Percentiles rank a stretch among this genome's conserved stretches.
These are phyloP conservation scores for Drosophila pseudoananassae DNA, from an alignment of 1,140 invertebrate species.

Conservation along the genomic window DNA sequence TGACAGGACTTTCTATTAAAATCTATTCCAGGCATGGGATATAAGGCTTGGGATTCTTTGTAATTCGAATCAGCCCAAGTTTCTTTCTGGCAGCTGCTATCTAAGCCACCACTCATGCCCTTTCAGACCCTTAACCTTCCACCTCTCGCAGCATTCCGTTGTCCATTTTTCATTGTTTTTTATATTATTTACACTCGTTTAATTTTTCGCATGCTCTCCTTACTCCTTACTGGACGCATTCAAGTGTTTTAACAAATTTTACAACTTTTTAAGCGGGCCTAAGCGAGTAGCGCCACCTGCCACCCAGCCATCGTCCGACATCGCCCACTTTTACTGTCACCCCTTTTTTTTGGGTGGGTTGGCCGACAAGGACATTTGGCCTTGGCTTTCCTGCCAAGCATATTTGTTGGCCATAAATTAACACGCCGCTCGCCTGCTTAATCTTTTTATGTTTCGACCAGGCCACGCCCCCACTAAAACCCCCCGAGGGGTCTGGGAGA, in stretches of 20 bases:
- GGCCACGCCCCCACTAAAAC: constrained; percentile 8
- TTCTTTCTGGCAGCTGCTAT: constrained; percentile 26
- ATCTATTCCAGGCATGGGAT: too few relatives aligned
- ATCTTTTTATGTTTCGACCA: constrained; percentile 65
- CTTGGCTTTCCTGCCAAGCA: constrained; percentile 26
- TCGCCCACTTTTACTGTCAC: neutral
- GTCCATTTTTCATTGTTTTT: constrained; percentile 61
- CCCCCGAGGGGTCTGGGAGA: neutral
- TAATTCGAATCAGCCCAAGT: neutral
- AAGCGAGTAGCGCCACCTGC: constrained; percentile 28
- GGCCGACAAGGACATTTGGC: neutral
- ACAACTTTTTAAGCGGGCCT: constrained; percentile 70
- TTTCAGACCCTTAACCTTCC: neutral
- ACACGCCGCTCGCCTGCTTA: constrained; percentile 68
- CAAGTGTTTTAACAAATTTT: constrained; percentile 68
- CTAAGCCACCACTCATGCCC: constrained; percentile 2
- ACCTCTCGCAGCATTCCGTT: neutral
- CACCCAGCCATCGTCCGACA: neutral
- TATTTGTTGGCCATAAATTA: constrained; percentile 75
- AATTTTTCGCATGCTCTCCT: constrained; percentile 61
- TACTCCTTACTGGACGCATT: constrained; percentile 34
- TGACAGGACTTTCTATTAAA: too few relatives aligned
- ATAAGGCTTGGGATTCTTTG: too few relatives aligned
- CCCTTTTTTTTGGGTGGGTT: constrained; percentile 33
- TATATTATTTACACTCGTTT: constrained; percentile 72